Evolutionary conservation across 2,797 vertebrate species (phyloP).

Genomic region (Sibirionetta formosa): DNA sequence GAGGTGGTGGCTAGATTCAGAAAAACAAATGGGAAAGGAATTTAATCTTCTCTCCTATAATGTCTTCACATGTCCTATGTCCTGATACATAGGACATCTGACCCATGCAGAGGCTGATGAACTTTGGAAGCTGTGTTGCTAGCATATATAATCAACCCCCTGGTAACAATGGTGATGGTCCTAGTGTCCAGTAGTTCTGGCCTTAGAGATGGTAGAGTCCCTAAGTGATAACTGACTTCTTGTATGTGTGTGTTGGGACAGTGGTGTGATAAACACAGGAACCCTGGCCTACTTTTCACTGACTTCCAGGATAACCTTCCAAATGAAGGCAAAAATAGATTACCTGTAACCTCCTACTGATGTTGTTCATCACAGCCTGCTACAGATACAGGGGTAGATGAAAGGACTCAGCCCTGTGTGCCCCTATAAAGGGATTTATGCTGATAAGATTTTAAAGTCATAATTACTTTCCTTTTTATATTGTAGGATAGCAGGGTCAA

Average conservation of each 20-base stretch:
- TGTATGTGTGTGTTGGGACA: background rate
- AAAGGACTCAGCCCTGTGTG: background rate
- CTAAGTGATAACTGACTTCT: background rate
- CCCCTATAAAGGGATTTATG: background rate
- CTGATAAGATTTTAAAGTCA: background rate
- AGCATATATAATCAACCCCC: rapidly evolving
- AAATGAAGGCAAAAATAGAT: background rate
- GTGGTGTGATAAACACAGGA: background rate
- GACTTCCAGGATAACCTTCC: background rate
- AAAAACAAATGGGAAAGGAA: background rate
- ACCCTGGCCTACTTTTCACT: background rate
- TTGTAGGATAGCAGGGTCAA: background rate
- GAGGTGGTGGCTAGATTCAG: background rate
- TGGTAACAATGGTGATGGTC: background rate
- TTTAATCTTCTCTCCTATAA: background rate
- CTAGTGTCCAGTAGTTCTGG: background rate
- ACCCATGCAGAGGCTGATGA: background rate
- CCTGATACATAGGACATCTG: background rate
- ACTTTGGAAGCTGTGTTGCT: rapidly evolving
- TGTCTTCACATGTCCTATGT: background rate
- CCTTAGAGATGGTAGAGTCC: background rate
- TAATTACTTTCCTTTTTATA: background rate
- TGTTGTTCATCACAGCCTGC: background rate
- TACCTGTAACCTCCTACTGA: background rate
- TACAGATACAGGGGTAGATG: background rate